A percentile compares a stretch with the other conserved stretches of the same genome.
These are phyloP conservation scores for Coregonus suidteri DNA, from an alignment of 2,797 vertebrate genomes.

Conservation along the genomic window DNA sequence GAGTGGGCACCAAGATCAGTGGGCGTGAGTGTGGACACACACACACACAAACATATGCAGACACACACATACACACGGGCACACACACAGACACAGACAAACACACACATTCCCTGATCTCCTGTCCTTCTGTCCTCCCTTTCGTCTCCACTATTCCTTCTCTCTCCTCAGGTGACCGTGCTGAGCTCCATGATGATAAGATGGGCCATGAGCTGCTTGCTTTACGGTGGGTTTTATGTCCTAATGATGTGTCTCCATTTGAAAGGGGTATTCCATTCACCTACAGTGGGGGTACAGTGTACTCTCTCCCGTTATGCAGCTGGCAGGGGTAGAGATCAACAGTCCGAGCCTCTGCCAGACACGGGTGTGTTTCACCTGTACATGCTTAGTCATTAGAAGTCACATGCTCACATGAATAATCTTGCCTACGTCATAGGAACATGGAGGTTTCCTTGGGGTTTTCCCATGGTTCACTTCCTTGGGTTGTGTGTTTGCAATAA, in stretches of 20 bases:
- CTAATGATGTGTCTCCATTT: constrained; percentile 3
- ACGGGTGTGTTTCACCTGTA: not conserved
- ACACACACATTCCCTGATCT: not conserved
- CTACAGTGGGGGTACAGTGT: too few species aligned
- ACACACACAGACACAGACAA: not conserved
- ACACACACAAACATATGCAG: not conserved
- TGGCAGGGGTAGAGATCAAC: not conserved
- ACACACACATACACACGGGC: not conserved
- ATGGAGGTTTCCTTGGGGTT: too few species aligned
- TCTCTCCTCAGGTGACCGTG: constrained; percentile 77
- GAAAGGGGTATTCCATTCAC: not conserved
- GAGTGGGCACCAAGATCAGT: constrained; percentile 83
- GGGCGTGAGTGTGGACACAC: constrained; percentile 76
- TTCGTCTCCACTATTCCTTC: constrained; percentile 18
- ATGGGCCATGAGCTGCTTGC: constrained; percentile 81
- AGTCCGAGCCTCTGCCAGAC: not conserved
- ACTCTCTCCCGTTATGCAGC: too few species aligned
- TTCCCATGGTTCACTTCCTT: too few species aligned
- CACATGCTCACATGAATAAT: too few species aligned
- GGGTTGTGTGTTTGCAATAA: too few species aligned
- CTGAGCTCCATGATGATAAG: constrained; percentile 79
- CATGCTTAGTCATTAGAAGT: too few species aligned
- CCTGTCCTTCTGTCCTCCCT: too few species aligned
- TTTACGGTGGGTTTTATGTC: constrained; percentile 76
- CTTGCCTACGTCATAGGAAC: too few species aligned